Evolutionary conservation across 1,140 invertebrate species (phyloP).

Genomic region (Drosophila albomicans): DNA sequence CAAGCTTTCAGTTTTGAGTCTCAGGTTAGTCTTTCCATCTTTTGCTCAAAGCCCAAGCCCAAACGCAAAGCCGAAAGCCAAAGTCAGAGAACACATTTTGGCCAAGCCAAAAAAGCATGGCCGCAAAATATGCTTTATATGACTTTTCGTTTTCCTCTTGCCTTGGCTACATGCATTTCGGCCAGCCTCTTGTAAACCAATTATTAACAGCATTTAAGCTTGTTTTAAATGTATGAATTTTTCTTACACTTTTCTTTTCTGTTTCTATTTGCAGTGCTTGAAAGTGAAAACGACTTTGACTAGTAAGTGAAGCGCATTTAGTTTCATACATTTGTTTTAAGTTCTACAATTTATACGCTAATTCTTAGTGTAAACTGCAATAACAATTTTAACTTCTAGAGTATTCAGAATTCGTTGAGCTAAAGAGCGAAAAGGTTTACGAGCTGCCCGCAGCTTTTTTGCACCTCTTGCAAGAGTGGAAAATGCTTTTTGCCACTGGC

Average conservation of each 20-base stretch:
- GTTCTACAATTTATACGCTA: no score
- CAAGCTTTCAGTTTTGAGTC: slow-evolving; percentile 1
- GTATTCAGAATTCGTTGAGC: slow-evolving; percentile 45
- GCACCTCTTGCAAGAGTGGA: slow-evolving; percentile 67
- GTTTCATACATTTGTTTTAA: no score
- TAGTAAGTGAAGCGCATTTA: no score
- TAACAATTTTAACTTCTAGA: slow-evolving; percentile 12
- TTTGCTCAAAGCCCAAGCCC: no score
- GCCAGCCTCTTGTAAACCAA: no score
- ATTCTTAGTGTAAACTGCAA: no score
- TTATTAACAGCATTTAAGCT: no score
- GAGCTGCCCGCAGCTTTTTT: slow-evolving; percentile 62
- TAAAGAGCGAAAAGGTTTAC: slow-evolving; percentile 12
- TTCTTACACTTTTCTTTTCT: background rate
- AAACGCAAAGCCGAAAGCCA: slow-evolving; percentile 21
- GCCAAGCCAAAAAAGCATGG: slow-evolving; percentile 58
- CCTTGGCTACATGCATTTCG: background rate
- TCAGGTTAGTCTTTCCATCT: background rate
- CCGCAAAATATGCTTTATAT: slow-evolving; percentile 81
- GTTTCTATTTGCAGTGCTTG: no score
- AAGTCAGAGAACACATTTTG: slow-evolving; percentile 1
- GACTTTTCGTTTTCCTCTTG: background rate
- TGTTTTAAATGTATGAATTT: background rate
- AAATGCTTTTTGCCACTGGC: slow-evolving; percentile 61
- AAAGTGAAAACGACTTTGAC: no score